phyloP scores from a whole-genome alignment of 92 coral and sea anemone species.

The Muricea muricata region DNA sequence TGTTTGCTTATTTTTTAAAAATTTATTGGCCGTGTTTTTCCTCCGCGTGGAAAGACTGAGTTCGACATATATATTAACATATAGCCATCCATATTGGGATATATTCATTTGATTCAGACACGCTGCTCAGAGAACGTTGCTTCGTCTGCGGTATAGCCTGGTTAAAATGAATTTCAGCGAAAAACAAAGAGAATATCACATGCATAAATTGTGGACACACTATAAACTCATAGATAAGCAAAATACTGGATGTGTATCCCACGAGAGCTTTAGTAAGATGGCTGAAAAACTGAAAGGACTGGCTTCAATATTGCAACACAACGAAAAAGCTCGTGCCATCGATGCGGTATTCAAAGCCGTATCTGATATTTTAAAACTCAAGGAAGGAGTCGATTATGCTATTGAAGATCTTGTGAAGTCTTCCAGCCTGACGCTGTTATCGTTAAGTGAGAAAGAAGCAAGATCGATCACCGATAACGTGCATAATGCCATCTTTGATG shows the following conservation, averaged over 20 bases:
- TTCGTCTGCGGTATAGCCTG: too few relatives aligned
- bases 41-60: too few relatives aligned
- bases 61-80: too few relatives aligned
- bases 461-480: not conserved
- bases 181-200: not conserved
- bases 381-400: not conserved
- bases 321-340: not conserved
- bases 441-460: not conserved
- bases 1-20: too few relatives aligned
- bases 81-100: too few relatives aligned
- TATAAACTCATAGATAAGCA: not conserved
- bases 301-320: not conserved
- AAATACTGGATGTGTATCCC: not conserved
- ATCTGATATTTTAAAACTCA: too few relatives aligned
- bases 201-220: not conserved
- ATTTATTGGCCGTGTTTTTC: too few relatives aligned
- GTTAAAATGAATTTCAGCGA: not conserved
- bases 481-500: not conserved
- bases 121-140: too few relatives aligned
- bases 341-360: too few relatives aligned
- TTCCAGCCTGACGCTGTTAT: not conserved
- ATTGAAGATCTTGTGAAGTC: not conserved
- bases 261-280: not conserved
- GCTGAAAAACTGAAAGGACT: not conserved
- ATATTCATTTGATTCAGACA: too few relatives aligned